Conservation (phyloP, 2,797 vertebrate genomes). For the Rhinophrynus dorsalis region DNA sequence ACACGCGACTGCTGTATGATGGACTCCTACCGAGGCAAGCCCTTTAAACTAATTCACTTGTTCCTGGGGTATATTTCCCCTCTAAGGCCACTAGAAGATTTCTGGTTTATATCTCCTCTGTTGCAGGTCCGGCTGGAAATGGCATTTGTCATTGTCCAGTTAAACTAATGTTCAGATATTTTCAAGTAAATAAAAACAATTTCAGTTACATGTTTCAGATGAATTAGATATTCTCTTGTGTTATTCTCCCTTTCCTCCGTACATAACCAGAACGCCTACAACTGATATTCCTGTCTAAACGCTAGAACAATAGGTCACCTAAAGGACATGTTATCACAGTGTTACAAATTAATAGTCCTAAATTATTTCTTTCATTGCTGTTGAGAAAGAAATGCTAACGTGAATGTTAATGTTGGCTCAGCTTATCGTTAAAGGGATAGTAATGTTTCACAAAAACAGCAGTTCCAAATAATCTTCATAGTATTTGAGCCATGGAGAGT, state of each 20-base stretch:
- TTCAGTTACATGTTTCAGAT: not conserved
- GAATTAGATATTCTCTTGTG: not conserved
- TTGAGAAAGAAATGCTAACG: constrained; percentile 27
- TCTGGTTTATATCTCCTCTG: too few relatives aligned
- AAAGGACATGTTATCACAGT: constrained; percentile 53
- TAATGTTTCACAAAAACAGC: too few relatives aligned
- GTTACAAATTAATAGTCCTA: constrained; percentile 50
- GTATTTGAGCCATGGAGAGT: too few relatives aligned
- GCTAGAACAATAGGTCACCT: constrained; percentile 26
- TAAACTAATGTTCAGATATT: not conserved
- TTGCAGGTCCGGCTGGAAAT: too few relatives aligned
- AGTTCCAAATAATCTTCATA: too few relatives aligned
- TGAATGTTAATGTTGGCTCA: constrained; percentile 59
- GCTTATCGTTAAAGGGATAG: too few relatives aligned
- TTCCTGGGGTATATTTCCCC: too few relatives aligned
- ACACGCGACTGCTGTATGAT: too few relatives aligned
- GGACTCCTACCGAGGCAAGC: too few relatives aligned
- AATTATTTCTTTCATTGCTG: constrained; percentile 51
- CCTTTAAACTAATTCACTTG: too few relatives aligned
- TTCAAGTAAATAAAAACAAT: not conserved
- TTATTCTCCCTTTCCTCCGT: not conserved
- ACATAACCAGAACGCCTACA: not conserved
- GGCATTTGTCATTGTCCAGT: too few relatives aligned
- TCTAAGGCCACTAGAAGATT: too few relatives aligned
- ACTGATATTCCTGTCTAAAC: not conserved